Evolutionary conservation across 2,113 vertebrate species (phyloP).

Genomic region (Dicentrarchus labrax): DNA sequence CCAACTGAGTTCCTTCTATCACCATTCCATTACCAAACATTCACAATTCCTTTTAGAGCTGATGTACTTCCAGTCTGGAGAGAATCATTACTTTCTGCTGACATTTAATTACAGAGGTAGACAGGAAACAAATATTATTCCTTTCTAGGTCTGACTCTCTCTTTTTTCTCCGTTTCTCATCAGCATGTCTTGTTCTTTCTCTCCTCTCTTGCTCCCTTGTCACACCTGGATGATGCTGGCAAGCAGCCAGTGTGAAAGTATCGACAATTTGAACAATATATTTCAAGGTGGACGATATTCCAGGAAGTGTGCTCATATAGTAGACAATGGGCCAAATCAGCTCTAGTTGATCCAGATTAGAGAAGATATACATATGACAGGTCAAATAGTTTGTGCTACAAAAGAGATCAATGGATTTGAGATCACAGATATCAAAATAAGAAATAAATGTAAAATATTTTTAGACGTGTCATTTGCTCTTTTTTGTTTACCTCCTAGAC

Average conservation of each 20-base stretch:
- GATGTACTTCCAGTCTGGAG: constrained; percentile 18
- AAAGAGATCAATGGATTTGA: neutral
- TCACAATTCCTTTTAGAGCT: constrained; percentile 10
- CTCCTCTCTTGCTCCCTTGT: neutral
- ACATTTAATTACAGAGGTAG: constrained; percentile 38
- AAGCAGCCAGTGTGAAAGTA: neutral
- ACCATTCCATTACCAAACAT: constrained; percentile 8
- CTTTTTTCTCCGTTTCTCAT: neutral
- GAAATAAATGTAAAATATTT: no score
- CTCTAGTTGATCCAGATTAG: neutral
- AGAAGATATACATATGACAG: neutral
- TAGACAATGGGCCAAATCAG: neutral
- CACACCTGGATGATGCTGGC: neutral
- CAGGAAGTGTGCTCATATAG: neutral
- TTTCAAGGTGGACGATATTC: neutral
- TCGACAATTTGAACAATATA: neutral
- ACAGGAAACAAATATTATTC: constrained; percentile 9
- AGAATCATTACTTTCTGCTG: constrained; percentile 44
- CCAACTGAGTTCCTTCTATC: neutral
- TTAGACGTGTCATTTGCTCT: no score
- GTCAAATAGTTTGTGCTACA: neutral
- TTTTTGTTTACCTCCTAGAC: no score
- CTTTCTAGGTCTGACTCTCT: no score
- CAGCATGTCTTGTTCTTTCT: neutral
- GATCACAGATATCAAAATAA: no score